phyloP scores from a whole-genome alignment of 2,113 vertebrate genomes.

The Manacus vitellinus region DNA sequence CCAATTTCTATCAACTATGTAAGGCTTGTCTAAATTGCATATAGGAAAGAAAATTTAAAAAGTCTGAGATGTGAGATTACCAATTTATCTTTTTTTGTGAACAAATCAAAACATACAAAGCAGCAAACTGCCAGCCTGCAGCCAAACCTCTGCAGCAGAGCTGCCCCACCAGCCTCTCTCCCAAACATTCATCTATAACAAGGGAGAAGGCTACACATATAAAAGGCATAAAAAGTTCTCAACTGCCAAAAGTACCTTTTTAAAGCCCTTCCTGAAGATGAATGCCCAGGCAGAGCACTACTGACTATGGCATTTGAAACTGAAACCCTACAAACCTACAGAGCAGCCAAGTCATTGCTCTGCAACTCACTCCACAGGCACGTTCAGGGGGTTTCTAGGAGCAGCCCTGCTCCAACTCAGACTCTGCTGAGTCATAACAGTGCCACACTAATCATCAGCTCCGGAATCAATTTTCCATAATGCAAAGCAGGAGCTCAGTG shows the following conservation, averaged over 20 bases:
- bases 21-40: not conserved
- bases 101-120: not conserved
- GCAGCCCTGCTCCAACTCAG: not conserved
- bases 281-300: not conserved
- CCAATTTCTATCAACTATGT: not conserved
- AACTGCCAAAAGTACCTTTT: not conserved
- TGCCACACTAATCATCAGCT: not conserved
- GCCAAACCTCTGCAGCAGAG: not conserved
- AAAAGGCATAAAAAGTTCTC: not conserved
- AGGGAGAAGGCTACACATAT: not conserved
- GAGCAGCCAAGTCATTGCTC: not conserved
- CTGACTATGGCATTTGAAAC: not conserved
- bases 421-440: slow-evolving; percentile 45
- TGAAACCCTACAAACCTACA: not conserved
- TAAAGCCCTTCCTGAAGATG: not conserved
- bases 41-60: not conserved
- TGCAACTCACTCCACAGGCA: slow-evolving; percentile 1
- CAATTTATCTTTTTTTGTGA: not conserved
- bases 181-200: not conserved
- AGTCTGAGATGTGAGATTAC: not conserved
- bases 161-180: not conserved
- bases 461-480: slow-evolving; percentile 26
- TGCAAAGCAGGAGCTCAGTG: not conserved
- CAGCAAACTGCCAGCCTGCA: not conserved
- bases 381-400: slow-evolving; percentile 14